Base-by-base conservation (phyloP, 1,140 invertebrate genomes). In the Propsilocerus akamusi region DNA sequence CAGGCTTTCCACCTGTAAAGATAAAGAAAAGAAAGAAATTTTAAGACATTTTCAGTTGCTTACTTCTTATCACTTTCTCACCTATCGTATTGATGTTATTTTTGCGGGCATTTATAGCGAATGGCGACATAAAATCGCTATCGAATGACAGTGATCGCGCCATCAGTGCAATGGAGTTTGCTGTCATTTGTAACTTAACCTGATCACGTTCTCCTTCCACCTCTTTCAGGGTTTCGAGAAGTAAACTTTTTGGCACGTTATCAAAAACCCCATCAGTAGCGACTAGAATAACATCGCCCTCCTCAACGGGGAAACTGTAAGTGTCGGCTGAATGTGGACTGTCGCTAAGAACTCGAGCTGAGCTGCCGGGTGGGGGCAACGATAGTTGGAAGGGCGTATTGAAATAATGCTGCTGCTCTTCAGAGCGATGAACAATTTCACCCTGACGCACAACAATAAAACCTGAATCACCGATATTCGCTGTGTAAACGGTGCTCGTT, bases 201-300 rank as follows among this genome's bases (percentile, higher is more conserved):
- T 81, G 75, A 68, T 87, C 80, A 25, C 71, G 69, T 58, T 80
- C 80, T 5, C 81, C 81, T 59, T 80, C 74, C 49, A 76, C 69
- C 48, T 63, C 60, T 30, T 63, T 59, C 12, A 66, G 54, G 41
- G 63, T 64, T 32, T 68, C 68, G 46, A 64, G 58, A 57, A 97
- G 77, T 59, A 94, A 73, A 52, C 81, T 78, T 57, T 95, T 89
- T 52, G 89, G 91, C 56, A 97, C 79, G 71, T 98, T 98, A 69
- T 98, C 95, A 70, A 97, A 98, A 20, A 98, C 86, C 41, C 95
- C 95, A 70, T 98, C 94, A 2, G 93, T 97, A 26, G 92, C 95
- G 28, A 97, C 74, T 25, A 98, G 71, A 57, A 98, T 91, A 26
- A 97, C 83, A 69, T 98, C 95, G 34, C 94, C 94, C 61, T 92